phyloP scores from a whole-genome alignment of 2,888 invertebrate genomes.

The Agrochola macilenta region DNA sequence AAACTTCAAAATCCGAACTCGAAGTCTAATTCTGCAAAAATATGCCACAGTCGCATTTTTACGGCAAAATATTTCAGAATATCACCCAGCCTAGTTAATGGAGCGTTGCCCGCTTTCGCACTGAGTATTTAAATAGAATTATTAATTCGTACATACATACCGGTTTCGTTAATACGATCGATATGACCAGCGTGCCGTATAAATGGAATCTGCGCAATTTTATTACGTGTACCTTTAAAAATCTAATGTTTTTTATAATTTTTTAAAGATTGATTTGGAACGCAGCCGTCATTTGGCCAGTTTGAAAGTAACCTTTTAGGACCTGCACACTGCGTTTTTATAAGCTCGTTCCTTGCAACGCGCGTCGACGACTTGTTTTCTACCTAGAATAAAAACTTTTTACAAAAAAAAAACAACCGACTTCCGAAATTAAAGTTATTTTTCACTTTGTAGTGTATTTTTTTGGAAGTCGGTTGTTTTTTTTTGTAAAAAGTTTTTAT shows the following conservation, averaged over 20 bases:
- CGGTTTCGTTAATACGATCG: slow-evolving; percentile 59
- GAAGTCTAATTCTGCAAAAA: slow-evolving; percentile 37
- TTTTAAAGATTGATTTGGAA: neutral
- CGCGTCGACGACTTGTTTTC: neutral
- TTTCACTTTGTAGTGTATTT: too few species aligned
- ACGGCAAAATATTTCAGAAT: slow-evolving; percentile 52
- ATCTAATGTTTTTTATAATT: neutral
- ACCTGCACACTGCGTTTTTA: neutral
- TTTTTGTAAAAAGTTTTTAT: too few species aligned
- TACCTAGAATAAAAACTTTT: too few species aligned
- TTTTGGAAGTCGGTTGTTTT: too few species aligned
- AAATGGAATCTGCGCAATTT: slow-evolving; percentile 33
- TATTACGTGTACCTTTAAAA: neutral
- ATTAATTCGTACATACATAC: slow-evolving; percentile 51
- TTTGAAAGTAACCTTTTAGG: neutral
- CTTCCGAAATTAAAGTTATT: too few species aligned
- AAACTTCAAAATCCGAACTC: slow-evolving; percentile 12
- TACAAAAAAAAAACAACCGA: too few species aligned
- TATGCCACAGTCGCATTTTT: neutral
- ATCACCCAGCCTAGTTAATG: slow-evolving; percentile 41
- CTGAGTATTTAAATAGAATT: slow-evolving; percentile 46
- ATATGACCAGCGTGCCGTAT: slow-evolving; percentile 45
- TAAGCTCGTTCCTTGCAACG: too few species aligned
- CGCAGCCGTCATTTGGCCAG: neutral
- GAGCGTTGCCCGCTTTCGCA: slow-evolving; percentile 61